phyloP scores from a whole-genome alignment of 1,140 invertebrate species.

The Drosophila pruinosa region DNA sequence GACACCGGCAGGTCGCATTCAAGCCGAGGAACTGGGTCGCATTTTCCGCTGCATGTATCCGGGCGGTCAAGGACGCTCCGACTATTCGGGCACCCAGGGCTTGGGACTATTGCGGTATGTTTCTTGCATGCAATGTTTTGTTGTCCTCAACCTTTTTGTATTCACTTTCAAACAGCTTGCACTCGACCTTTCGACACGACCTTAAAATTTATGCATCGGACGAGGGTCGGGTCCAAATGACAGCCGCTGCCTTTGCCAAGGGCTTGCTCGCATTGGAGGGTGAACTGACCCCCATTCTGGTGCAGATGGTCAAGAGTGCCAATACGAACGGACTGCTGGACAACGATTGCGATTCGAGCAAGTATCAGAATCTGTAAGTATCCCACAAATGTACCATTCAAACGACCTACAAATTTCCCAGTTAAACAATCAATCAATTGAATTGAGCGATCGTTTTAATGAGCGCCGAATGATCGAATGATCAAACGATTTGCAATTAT shows the following conservation, averaged over 20 bases:
- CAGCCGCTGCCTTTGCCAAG: slow-evolving; percentile 99
- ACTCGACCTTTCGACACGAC: slow-evolving; percentile 99
- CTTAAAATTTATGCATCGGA: slow-evolving; percentile 99
- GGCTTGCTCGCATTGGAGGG: slow-evolving; percentile 98
- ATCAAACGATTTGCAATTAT: not conserved
- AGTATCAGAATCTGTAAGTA: slow-evolving; percentile 96
- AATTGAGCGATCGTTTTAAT: not conserved
- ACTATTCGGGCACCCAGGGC: slow-evolving; percentile 91
- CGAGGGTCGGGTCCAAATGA: slow-evolving; percentile 99
- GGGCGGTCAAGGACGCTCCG: slow-evolving; percentile 92
- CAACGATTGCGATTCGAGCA: slow-evolving; percentile 98
- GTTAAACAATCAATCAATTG: not conserved
- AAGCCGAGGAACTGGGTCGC: slow-evolving; percentile 98
- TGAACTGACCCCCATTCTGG: slow-evolving; percentile 98
- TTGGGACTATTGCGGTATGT: slow-evolving; percentile 90
- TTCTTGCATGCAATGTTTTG: too few species aligned
- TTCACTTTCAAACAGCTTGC: too few species aligned
- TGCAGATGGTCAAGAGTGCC: slow-evolving; percentile 99
- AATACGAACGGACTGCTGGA: slow-evolving; percentile 99
- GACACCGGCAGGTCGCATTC: slow-evolving; percentile 97
- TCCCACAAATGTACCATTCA: not conserved
- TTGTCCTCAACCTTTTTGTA: too few species aligned
- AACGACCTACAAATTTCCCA: not conserved
- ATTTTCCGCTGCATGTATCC: slow-evolving; percentile 99
- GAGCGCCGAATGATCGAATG: not conserved